Conservation (phyloP, 2,888 invertebrate species). For the Caenorhabditis angaria region DNA sequence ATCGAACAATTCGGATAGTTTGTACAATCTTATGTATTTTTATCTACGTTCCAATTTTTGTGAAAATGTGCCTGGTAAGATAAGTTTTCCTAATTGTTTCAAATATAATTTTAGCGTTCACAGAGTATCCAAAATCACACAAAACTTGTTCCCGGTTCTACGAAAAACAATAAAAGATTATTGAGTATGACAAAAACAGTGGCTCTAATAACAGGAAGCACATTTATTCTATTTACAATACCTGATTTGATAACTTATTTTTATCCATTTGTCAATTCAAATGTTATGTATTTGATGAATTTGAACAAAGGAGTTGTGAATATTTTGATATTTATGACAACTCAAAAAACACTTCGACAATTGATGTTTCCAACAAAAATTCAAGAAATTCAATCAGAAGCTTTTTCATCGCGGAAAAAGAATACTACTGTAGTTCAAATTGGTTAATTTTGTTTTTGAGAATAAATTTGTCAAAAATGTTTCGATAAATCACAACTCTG, state of each 20-base stretch:
- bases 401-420: background rate
- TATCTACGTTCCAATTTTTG: constrained; percentile 45
- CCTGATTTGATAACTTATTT: constrained; percentile 46
- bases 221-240: constrained; percentile 44
- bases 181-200: constrained; percentile 46
- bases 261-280: constrained; percentile 39
- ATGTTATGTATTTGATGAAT: constrained; percentile 53
- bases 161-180: constrained; percentile 25
- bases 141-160: constrained; percentile 27
- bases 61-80: constrained; percentile 48
- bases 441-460: too few relatives aligned
- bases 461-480: too few relatives aligned
- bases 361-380: constrained; percentile 29
- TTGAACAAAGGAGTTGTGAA: constrained; percentile 56
- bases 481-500: too few relatives aligned
- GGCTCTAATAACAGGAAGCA: constrained; percentile 47
- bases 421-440: too few relatives aligned
- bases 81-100: background rate
- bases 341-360: constrained; percentile 46
- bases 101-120: constrained; percentile 8
- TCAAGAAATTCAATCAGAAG: background rate
- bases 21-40: constrained; percentile 37
- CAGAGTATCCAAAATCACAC: constrained; percentile 37
- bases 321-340: constrained; percentile 44
- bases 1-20: constrained; percentile 41